phyloP scores from a whole-genome alignment of 2,113 vertebrate genomes.

The Oryzias curvinotus region DNA sequence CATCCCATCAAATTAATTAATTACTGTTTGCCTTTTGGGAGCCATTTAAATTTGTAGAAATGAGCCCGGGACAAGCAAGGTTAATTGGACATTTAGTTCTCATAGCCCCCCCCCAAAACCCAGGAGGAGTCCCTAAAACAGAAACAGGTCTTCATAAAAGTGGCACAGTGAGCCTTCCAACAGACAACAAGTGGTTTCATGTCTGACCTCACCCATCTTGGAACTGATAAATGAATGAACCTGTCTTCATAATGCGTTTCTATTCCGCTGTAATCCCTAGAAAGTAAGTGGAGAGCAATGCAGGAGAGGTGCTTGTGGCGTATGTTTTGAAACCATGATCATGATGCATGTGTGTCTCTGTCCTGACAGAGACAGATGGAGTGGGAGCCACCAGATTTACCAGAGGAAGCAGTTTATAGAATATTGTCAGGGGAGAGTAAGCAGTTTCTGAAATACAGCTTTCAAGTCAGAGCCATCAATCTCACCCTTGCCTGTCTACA shows the following conservation, averaged over 20 bases:
- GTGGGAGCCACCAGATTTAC: slow-evolving; percentile 72
- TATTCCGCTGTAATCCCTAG: slow-evolving; percentile 17
- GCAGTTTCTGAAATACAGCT: slow-evolving; percentile 73
- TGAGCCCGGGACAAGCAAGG: slow-evolving; percentile 72
- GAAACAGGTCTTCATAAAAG: slow-evolving; percentile 64
- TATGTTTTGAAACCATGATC: slow-evolving; percentile 54
- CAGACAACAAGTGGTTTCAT: slow-evolving; percentile 40
- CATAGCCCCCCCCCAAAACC: slow-evolving; percentile 60
- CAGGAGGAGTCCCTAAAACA: slow-evolving; percentile 71
- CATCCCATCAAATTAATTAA: slow-evolving; percentile 74
- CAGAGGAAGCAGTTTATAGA: slow-evolving; percentile 79
- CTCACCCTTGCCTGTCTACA: slow-evolving; percentile 62
- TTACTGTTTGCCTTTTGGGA: slow-evolving; percentile 73
- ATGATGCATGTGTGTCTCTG: slow-evolving; percentile 42
- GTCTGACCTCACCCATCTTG: slow-evolving; percentile 44
- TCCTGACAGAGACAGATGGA: slow-evolving; percentile 79
- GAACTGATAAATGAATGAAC: slow-evolving; percentile 39
- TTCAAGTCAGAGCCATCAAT: slow-evolving; percentile 78
- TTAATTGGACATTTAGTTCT: slow-evolving; percentile 78
- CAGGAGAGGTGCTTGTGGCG: slow-evolving; percentile 35
- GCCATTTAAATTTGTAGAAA: slow-evolving; percentile 73
- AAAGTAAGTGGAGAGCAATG: slow-evolving; percentile 27
- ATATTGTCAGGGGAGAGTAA: slow-evolving; percentile 74
- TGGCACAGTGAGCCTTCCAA: slow-evolving; percentile 69
- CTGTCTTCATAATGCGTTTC: slow-evolving; percentile 18